phyloP scores from a whole-genome alignment of 2,797 vertebrate species.

The Dendrocincla tyrannina region DNA sequence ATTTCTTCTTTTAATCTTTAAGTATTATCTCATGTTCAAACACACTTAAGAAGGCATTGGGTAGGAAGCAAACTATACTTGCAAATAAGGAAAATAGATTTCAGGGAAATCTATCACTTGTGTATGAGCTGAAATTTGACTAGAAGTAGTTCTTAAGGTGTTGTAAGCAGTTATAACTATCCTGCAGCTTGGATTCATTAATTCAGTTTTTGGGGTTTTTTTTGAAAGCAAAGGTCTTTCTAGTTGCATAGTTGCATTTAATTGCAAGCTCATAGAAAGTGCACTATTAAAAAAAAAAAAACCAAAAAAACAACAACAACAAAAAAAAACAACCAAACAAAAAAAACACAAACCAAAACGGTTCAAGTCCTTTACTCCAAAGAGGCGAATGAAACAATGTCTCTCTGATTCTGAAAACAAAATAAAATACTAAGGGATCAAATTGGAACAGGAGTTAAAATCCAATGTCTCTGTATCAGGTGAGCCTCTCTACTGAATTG shows the following conservation, averaged over 20 bases:
- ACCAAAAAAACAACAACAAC: not conserved
- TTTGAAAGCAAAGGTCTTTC: not conserved
- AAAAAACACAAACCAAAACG: too few relatives aligned
- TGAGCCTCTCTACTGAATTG: not conserved
- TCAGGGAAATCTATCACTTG: not conserved
- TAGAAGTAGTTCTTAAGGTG: not conserved
- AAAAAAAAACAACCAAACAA: too few relatives aligned
- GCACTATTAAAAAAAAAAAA: fast-evolving
- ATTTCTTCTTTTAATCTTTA: not conserved
- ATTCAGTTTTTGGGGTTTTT: not conserved
- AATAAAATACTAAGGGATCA: not conserved
- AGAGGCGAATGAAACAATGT: not conserved
- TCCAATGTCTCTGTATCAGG: not conserved
- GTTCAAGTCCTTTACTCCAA: not conserved
- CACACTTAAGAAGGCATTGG: not conserved
- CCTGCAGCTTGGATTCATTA: not conserved
- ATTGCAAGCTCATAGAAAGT: not conserved
- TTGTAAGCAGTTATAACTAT: not conserved
- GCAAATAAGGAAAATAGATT: not conserved
- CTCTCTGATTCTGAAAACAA: not conserved
- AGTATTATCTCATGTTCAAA: not conserved
- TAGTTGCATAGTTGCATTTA: not conserved
- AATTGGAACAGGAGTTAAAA: not conserved
- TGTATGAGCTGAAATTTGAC: not conserved
- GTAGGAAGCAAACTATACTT: not conserved